A percentile compares a stretch with the other conserved stretches of the same genome.
phyloP scores from a whole-genome alignment of 2,797 vertebrate species.

The Sarcophilus harrisii region DNA sequence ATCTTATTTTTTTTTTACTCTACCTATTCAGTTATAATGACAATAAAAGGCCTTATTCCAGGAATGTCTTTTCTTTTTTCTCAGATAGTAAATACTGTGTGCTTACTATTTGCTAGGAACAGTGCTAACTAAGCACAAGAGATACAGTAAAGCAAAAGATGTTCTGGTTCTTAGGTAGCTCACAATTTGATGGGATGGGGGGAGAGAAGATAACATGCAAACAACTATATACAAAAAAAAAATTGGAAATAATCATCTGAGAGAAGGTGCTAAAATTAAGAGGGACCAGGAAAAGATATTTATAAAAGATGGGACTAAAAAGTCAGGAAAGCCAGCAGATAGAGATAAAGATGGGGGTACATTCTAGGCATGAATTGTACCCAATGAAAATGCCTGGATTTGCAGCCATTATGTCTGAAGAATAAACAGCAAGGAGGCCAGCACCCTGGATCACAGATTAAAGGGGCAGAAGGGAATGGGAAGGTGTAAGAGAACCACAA shows the following conservation, averaged over 20 bases:
- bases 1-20: background rate
- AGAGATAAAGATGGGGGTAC: background rate
- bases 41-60: background rate
- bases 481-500: background rate
- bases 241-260: background rate
- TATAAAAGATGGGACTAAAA: background rate
- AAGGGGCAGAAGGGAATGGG: background rate
- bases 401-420: background rate
- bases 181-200: background rate
- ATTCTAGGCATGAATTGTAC: background rate
- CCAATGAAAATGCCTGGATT: background rate
- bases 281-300: background rate
- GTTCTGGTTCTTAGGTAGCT: background rate
- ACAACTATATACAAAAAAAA: background rate
- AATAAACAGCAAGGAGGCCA: background rate
- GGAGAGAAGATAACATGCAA: background rate
- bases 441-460: background rate
- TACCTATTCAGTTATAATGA: background rate
- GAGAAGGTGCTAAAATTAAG: background rate
- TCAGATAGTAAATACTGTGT: background rate
- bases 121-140: background rate
- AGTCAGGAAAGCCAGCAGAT: background rate
- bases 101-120: background rate
- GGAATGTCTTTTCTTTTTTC: background rate
- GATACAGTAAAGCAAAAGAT: background rate